These are phyloP conservation scores for Globodera ellingtonae DNA, from an alignment of 1,140 invertebrate genomes.

Conservation along the genomic window DNA sequence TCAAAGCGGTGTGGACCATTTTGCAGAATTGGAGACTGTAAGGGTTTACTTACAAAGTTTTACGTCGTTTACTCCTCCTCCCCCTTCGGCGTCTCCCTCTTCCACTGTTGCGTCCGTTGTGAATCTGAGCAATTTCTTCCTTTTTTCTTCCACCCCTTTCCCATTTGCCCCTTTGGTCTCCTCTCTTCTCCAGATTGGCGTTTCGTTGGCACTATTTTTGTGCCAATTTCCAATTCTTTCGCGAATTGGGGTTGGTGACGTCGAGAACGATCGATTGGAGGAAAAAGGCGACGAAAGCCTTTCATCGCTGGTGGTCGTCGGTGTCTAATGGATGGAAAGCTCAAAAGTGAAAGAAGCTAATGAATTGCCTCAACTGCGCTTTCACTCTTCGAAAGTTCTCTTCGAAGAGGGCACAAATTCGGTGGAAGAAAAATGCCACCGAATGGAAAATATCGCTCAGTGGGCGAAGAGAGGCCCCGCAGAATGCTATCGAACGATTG, in stretches of 20 bases:
- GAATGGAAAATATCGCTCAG: not conserved
- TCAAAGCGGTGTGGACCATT: too few species aligned
- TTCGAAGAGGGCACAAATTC: not conserved
- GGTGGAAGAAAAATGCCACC: not conserved
- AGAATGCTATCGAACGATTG: not conserved
- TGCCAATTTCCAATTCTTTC: not conserved
- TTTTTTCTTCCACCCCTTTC: too few species aligned
- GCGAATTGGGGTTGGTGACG: not conserved
- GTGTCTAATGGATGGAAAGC: not conserved
- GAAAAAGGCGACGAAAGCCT: not conserved
- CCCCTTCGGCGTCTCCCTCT: not conserved
- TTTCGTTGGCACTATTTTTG: not conserved
- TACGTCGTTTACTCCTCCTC: not conserved
- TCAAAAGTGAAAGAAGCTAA: not conserved
- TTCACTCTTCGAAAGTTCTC: not conserved
- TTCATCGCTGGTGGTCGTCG: not conserved
- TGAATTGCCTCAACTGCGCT: not conserved
- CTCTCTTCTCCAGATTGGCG: not conserved
- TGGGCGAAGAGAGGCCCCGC: not conserved
- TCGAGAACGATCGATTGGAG: not conserved
- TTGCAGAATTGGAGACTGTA: not conserved
- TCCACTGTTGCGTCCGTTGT: not conserved
- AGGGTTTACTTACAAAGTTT: not conserved
- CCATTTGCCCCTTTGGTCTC: not conserved
- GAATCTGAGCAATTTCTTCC: not conserved